Conservation (phyloP, 2,888 invertebrate species). For the Phytoseiulus persimilis region DNA sequence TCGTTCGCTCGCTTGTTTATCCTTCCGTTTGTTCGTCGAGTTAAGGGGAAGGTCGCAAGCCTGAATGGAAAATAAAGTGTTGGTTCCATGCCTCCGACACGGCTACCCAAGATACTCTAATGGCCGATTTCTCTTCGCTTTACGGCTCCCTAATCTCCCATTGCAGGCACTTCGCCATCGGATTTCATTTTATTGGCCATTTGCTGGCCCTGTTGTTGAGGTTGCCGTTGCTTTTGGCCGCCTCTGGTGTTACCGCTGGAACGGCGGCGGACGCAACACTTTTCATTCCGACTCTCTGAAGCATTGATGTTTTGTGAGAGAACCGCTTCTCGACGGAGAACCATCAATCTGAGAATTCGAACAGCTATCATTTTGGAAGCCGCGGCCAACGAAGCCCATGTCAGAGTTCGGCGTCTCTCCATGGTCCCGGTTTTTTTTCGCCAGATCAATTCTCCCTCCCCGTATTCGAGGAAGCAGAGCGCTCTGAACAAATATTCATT, state of each 20-base stretch:
- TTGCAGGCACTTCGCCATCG: neutral
- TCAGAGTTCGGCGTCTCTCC: neutral
- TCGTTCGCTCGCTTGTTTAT: neutral
- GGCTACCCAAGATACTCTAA: neutral
- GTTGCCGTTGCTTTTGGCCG: neutral
- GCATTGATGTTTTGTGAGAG: neutral
- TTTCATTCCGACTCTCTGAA: neutral
- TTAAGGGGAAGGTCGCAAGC: neutral
- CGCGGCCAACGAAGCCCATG: neutral
- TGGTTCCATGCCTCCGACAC: neutral
- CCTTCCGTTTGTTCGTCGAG: neutral
- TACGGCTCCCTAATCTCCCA: slow-evolving; percentile 5
- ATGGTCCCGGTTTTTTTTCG: neutral
- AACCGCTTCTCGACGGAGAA: neutral
- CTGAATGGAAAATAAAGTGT: neutral
- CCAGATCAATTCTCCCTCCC: neutral
- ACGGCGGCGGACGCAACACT: neutral
- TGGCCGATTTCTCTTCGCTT: slow-evolving; percentile 5
- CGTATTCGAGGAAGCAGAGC: neutral
- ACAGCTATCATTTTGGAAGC: neutral
- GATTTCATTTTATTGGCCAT: slow-evolving; percentile 5
- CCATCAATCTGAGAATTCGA: neutral
- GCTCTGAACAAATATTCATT: no score
- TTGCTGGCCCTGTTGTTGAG: neutral
- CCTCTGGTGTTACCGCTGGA: neutral